Evolutionary conservation across 2,797 vertebrate genomes (phyloP).

Genomic region (Rhincodon typus): DNA sequence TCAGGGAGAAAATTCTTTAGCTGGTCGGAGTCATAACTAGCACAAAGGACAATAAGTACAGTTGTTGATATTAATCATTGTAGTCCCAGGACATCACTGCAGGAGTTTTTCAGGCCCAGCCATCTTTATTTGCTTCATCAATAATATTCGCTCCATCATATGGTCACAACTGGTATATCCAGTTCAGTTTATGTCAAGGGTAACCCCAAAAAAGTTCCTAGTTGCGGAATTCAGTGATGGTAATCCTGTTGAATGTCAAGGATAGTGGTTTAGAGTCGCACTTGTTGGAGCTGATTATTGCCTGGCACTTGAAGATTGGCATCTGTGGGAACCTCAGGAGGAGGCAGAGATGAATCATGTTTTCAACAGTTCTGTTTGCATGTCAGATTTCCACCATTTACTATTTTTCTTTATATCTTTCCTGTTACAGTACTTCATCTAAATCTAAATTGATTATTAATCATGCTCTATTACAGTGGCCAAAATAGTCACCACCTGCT

Average conservation of each 20-base stretch:
- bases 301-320: background rate
- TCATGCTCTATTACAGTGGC: background rate
- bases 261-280: background rate
- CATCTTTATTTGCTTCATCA: no score
- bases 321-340: background rate
- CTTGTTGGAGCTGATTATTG: background rate
- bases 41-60: no score
- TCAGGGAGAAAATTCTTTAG: no score
- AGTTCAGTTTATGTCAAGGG: no score
- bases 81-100: no score
- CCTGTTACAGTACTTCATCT: background rate
- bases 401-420: background rate
- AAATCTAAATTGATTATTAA: background rate
- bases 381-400: background rate
- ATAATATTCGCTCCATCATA: no score
- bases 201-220: no score
- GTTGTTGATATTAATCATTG: no score
- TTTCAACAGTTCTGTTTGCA: background rate
- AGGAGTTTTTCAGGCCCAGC: no score
- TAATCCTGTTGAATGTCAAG: background rate
- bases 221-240: background rate
- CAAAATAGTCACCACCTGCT: background rate
- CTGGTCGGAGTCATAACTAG: no score
- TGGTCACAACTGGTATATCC: no score
- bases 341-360: background rate